Percentiles rank a stretch among this genome's conserved stretches.
Evolutionary conservation across 2,888 invertebrate species (phyloP).

Genomic region (Hipparchia semele): DNA sequence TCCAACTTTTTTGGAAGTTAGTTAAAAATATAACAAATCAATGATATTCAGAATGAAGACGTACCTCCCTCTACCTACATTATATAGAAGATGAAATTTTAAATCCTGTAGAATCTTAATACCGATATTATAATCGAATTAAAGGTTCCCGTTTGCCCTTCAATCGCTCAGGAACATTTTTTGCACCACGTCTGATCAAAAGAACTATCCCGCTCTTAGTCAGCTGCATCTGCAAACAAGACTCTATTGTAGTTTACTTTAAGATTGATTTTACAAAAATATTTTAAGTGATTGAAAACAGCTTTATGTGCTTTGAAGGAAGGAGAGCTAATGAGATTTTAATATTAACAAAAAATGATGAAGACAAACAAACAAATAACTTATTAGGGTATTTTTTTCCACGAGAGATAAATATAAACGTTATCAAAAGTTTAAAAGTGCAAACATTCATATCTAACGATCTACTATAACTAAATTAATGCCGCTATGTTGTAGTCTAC

Average conservation of each 20-base stretch:
- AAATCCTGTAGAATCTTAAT: background rate
- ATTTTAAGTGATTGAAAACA: too few relatives aligned
- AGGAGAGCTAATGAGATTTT: slow-evolving; percentile 45
- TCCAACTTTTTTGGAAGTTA: too few relatives aligned
- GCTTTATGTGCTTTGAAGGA: background rate
- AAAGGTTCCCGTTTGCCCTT: slow-evolving; percentile 16
- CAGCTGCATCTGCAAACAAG: slow-evolving; percentile 29
- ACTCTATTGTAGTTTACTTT: slow-evolving; percentile 30
- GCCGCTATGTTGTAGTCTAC: background rate
- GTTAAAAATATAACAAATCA: too few relatives aligned
- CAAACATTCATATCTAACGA: too few relatives aligned
- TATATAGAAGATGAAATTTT: background rate
- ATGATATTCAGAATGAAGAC: too few relatives aligned
- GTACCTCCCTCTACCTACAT: too few relatives aligned
- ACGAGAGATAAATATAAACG: too few relatives aligned
- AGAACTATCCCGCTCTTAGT: slow-evolving; percentile 35
- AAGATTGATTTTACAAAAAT: slow-evolving; percentile 31
- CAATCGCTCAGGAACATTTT: slow-evolving; percentile 27
- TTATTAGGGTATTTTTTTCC: background rate
- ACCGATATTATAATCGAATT: background rate
- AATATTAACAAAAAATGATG: slow-evolving; percentile 41
- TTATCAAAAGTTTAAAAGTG: too few relatives aligned
- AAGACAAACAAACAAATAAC: background rate
- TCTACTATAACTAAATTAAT: too few relatives aligned
- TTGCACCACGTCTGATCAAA: slow-evolving; percentile 40